Percentiles rank a stretch among this genome's conserved stretches.
Conservation (phyloP, 2,888 invertebrate species). For the Philaethria dido region DNA sequence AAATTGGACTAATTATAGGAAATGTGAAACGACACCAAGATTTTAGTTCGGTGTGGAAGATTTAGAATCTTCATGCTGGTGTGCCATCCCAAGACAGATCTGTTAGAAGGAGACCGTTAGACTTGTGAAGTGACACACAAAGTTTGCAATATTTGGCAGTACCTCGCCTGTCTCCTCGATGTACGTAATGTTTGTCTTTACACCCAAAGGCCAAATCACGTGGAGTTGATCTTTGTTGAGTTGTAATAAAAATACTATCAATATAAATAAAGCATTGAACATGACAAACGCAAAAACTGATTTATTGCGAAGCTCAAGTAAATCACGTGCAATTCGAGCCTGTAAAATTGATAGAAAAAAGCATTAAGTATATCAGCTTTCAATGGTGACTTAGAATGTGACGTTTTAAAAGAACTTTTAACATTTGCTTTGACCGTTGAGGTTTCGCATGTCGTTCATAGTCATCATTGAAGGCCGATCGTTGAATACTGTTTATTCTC, state of each 20-base stretch:
- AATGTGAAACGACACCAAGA: constrained; percentile 64
- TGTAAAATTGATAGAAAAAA: constrained; percentile 85
- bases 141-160: constrained; percentile 76
- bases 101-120: constrained; percentile 83
- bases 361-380: constrained; percentile 76
- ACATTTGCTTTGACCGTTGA: constrained; percentile 35
- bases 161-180: constrained; percentile 97
- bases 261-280: constrained; percentile 99
- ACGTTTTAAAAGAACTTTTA: constrained; percentile 9
- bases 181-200: constrained; percentile 97
- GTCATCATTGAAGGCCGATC: constrained; percentile 81
- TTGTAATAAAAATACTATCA: constrained; percentile 99
- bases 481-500: constrained; percentile 70
- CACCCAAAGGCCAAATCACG: constrained; percentile 98
- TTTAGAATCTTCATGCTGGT: constrained; percentile 77
- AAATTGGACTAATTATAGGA: constrained; percentile 58
- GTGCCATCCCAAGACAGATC: constrained; percentile 78
- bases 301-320: constrained; percentile 98
- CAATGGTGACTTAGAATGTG: constrained; percentile 82
- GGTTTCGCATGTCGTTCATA: constrained; percentile 52
- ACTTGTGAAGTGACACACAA: constrained; percentile 79
- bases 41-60: constrained; percentile 68
- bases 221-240: constrained; percentile 99
- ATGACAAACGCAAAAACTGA: constrained; percentile 99
- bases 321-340: constrained; percentile 94